Evolutionary conservation across 2,113 vertebrate species (phyloP).

Genomic region (Thamnophis sirtalis): DNA sequence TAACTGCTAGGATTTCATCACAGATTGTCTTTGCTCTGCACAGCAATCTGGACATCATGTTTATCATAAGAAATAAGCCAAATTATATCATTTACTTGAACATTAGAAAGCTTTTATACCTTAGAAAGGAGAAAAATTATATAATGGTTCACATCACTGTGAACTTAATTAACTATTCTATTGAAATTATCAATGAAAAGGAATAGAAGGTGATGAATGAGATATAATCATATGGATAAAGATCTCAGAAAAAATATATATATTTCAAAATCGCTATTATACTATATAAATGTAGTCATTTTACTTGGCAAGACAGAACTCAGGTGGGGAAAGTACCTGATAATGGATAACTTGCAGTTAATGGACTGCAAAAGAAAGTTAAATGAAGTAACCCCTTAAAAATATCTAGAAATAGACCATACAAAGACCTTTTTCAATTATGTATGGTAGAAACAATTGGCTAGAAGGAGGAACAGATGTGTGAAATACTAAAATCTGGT

Average conservation of each 20-base stretch:
- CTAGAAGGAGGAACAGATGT: not conserved
- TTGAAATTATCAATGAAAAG: constrained; percentile 25
- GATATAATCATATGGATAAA: not conserved
- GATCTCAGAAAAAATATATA: not conserved
- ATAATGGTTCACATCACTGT: constrained; percentile 17
- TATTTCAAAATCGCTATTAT: constrained; percentile 43
- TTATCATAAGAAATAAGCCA: constrained; percentile 25
- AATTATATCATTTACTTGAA: not conserved
- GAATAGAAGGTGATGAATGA: constrained; percentile 10
- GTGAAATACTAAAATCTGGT: not conserved
- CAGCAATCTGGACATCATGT: constrained; percentile 19
- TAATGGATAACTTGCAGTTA: constrained; percentile 7
- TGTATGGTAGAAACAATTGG: not conserved
- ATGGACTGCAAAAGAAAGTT: constrained; percentile 21
- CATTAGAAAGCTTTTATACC: constrained; percentile 41
- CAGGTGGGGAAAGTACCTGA: constrained; percentile 1
- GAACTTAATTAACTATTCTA: constrained; percentile 31
- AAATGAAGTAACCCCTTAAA: not conserved
- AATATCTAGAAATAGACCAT: not conserved
- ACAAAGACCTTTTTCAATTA: not conserved
- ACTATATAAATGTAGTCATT: constrained; percentile 26
- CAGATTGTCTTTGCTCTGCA: constrained; percentile 25
- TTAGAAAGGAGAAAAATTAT: constrained; percentile 12
- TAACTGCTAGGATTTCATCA: not conserved
- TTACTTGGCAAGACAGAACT: constrained; percentile 31